Evolutionary conservation across 2,888 invertebrate genomes (phyloP).

Genomic region (Micoletzkya japonica): DNA sequence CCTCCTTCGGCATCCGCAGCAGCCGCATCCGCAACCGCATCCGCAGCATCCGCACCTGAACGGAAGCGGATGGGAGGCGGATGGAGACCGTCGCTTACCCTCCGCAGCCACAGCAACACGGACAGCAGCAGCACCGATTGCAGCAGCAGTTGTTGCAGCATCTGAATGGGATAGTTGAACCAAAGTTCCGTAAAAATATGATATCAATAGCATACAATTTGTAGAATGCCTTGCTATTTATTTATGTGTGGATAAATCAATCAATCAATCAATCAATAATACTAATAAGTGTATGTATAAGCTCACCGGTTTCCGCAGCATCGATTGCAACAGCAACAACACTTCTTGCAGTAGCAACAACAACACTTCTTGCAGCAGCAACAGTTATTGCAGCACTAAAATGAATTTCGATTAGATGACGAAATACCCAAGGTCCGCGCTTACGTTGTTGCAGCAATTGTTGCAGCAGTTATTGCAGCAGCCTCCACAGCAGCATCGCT

Average conservation of each 20-base stretch:
- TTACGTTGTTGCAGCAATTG: slow-evolving; percentile 17
- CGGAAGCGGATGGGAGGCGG: neutral
- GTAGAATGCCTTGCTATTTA: too few relatives aligned
- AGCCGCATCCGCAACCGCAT: slow-evolving; percentile 17
- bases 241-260: neutral
- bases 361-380: slow-evolving; percentile 26
- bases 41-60: neutral
- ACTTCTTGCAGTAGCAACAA: slow-evolving; percentile 25
- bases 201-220: neutral
- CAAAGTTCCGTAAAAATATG: neutral
- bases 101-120: slow-evolving; percentile 24
- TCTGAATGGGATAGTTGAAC: neutral
- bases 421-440: neutral
- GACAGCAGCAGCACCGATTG: slow-evolving; percentile 21
- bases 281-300: neutral
- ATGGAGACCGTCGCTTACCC: neutral
- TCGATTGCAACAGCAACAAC: slow-evolving; percentile 16
- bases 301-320: slow-evolving; percentile 22
- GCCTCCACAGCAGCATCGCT: slow-evolving; percentile 23
- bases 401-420: neutral
- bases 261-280: neutral
- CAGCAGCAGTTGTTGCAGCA: slow-evolving; percentile 26
- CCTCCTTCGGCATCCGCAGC: slow-evolving; percentile 12
- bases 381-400: slow-evolving; percentile 26
- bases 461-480: neutral